Base-by-base conservation (phyloP, 2,888 invertebrate species). In the Oscheius sp. region DNA sequence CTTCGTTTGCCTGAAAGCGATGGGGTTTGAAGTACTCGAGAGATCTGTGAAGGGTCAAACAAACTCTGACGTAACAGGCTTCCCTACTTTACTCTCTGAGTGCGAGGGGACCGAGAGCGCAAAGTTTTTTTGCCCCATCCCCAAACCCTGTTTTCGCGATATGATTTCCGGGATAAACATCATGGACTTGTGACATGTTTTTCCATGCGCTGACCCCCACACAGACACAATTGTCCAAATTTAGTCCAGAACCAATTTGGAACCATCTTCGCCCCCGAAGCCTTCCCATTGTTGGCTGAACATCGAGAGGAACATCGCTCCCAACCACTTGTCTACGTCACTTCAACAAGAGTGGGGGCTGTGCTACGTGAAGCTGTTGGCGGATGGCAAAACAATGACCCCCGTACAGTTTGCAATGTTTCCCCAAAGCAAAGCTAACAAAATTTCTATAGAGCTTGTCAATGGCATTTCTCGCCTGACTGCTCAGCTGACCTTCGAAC, bases 1-100 rank as follows among this genome's bases (percentile, higher is more conserved):
- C 88, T 78, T 9, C 84, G 77, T 74, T 88, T 86, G 82, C 86
- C 85, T 86, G 73, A 51, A 84, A 59, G n/a, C 9, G 21, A 33
- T 58, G 11, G 11, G 35, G 10, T 60, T 60, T 60, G 4, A 35
- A 60, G 60, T 60, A 60, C 60, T 60, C n/a, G 9, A 21, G 48
- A 21, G 29, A 55, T 32, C 32, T 68, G 68, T 68, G 55, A 68
- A 68, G 68, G 53, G 68, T 55, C 68, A 63, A 63, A 53, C 68
- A 68, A 51, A 51, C 68, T 10, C n/a, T 55, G 53, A 68, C 68
- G 68, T 55, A 53, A 53, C 35, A 21, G 29, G 42, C 42, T 42
- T 7, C 42, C 7, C 7, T 42, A 3, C 42, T 7, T 7, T 42
- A 42, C 42, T 42, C 42, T 42, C 7, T 42, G 42, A 42, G 42